phyloP scores from a whole-genome alignment of 2,888 invertebrate species.

The Mimumesa dahlbomi region DNA sequence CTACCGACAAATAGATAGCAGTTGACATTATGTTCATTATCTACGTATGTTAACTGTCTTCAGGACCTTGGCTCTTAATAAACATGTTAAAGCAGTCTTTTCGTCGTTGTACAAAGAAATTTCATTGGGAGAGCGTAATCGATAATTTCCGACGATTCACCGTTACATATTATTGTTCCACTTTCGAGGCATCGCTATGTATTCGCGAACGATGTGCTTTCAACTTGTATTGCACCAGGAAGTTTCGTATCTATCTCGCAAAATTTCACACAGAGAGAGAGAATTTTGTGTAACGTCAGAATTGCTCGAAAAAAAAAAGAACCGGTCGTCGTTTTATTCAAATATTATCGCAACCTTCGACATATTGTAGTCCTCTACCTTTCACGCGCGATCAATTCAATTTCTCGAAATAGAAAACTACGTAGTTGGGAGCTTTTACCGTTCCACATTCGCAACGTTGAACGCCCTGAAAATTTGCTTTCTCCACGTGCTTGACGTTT shows the following conservation, averaged over 20 bases:
- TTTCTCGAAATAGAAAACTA: slow-evolving; percentile 13
- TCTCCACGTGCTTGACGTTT: too few species aligned
- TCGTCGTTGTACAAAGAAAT: too few species aligned
- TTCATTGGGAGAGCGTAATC: too few species aligned
- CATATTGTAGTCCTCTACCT: not conserved
- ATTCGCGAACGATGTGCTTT: too few species aligned
- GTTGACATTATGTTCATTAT: slow-evolving; percentile 46
- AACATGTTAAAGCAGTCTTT: not conserved
- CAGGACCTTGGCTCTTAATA: not conserved
- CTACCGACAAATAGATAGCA: slow-evolving; percentile 34
- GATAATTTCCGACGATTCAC: too few species aligned
- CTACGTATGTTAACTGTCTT: slow-evolving; percentile 28
- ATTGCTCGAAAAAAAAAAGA: slow-evolving; percentile 17
- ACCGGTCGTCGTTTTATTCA: slow-evolving; percentile 21
- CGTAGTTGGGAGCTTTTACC: not conserved
- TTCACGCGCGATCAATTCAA: slow-evolving; percentile 2
- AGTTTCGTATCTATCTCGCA: too few species aligned
- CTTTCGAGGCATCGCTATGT: too few species aligned
- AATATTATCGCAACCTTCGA: slow-evolving; percentile 25
- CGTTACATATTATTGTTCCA: too few species aligned
- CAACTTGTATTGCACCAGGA: too few species aligned
- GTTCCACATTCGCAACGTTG: slow-evolving; percentile 1
- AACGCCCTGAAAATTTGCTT: not conserved
- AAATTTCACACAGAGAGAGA: not conserved
- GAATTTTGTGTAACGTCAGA: slow-evolving; percentile 1